These are phyloP conservation scores for Acanthoscelides obtectus DNA, from an alignment of 2,888 invertebrate genomes.

Conservation along the genomic window DNA sequence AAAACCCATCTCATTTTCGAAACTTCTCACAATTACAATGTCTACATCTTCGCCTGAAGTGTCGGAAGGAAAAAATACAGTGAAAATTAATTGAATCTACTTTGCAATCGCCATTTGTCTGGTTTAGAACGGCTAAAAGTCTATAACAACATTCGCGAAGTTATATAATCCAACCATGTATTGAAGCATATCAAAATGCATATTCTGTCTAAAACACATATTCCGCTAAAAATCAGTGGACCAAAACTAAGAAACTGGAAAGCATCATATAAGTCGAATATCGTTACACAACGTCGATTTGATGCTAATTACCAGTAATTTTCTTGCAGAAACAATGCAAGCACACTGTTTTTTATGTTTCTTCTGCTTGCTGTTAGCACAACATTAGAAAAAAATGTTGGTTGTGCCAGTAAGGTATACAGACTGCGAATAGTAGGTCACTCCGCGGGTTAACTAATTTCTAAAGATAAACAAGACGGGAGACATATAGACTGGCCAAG, in stretches of 20 bases:
- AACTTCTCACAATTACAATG: too few relatives aligned
- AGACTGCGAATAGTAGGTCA: too few relatives aligned
- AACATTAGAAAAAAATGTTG: neutral
- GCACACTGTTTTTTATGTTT: neutral
- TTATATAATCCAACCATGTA: neutral
- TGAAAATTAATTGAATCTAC: too few relatives aligned
- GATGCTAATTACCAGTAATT: neutral
- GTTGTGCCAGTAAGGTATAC: too few relatives aligned
- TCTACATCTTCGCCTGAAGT: too few relatives aligned
- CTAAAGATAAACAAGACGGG: too few relatives aligned
- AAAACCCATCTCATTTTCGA: too few relatives aligned
- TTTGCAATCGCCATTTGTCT: too few relatives aligned
- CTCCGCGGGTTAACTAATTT: too few relatives aligned
- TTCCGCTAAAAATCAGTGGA: neutral
- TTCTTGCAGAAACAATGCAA: neutral
- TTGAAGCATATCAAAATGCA: neutral
- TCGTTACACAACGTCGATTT: neutral
- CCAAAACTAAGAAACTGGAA: neutral
- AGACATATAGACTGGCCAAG: too few relatives aligned
- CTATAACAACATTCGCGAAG: neutral
- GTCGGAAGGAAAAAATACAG: too few relatives aligned
- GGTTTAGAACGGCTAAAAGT: too few relatives aligned
- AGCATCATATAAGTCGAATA: neutral
- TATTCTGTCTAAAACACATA: neutral
- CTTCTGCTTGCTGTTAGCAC: neutral